Evolutionary conservation across 2,888 invertebrate species (phyloP).

Genomic region (Coecobrya sp.): DNA sequence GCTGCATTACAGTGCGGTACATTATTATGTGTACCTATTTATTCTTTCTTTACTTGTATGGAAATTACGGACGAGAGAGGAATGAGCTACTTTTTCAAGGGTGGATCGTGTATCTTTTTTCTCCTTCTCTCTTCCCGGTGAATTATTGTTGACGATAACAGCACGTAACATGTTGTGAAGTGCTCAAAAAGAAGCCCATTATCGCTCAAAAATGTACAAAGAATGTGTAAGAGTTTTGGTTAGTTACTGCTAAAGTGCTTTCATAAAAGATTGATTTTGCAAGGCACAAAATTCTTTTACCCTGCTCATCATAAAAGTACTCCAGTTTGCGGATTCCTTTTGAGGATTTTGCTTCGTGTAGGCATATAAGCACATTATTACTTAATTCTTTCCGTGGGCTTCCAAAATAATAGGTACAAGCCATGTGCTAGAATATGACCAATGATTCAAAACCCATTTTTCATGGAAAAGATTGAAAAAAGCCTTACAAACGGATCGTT

Average conservation of each 20-base stretch:
- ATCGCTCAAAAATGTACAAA: background rate
- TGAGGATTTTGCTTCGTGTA: background rate
- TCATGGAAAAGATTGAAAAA: background rate
- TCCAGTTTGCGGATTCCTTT: background rate
- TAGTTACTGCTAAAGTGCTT: background rate
- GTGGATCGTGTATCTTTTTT: conserved; percentile 2
- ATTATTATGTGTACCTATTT: background rate
- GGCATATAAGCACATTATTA: background rate
- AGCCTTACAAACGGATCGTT: background rate
- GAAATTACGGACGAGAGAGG: conserved; percentile 51
- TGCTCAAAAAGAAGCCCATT: background rate
- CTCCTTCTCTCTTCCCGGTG: too few species aligned
- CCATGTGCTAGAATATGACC: too few species aligned
- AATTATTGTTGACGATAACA: conserved; percentile 28
- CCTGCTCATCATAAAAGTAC: background rate
- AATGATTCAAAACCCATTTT: too few species aligned
- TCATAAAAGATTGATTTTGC: conserved; percentile 36
- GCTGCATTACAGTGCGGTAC: background rate
- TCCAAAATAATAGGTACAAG: too few species aligned
- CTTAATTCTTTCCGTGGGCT: background rate
- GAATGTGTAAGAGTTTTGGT: background rate
- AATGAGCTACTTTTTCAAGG: conserved; percentile 65
- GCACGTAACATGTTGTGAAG: conserved; percentile 7
- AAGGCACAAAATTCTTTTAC: conserved; percentile 8
- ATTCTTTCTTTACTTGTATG: conserved; percentile 26